Evolutionary conservation across 92 coral and sea anemone genomes (phyloP), one percentile per base, ranked within the genome.

Genomic region (Epizoanthus illoricatus): DNA sequence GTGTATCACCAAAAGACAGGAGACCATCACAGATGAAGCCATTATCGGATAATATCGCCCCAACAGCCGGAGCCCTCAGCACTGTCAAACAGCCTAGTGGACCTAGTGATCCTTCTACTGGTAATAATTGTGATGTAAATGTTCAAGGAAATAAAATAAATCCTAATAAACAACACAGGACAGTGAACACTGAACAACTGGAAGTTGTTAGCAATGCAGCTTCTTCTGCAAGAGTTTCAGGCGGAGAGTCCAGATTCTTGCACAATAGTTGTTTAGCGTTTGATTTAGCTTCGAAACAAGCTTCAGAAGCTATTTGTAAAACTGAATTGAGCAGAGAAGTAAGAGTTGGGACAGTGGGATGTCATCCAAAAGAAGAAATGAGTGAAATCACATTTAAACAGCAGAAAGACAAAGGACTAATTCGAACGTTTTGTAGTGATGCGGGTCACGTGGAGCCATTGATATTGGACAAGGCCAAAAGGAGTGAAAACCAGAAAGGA

Each of bases 231-330:
- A 52, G 13, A 52, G 56, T 52, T 52, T 52, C 56, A 52, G 56
- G 56, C 16, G 56, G 63, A 5, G 47, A 61, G 21, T 21, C 69
- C 11, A 76, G 23, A 18, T 18, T 60, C 57, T 40, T 56, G 20
- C 81, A 60, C 17, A 69, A 20, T 20, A 73, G 72, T 55, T 28
- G 5, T 80, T 66, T 69, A 49, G 16, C 42, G 59, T 17, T 28
- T 21, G 66, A 19, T 80, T 21, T 66, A 67, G 20, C 75, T 45
- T 21, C 43, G 56, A 49, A 49, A 10, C 64, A 67, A 69, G 52
- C 55, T 59, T 49, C 84, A 66, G 63, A 49, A 66, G 23, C 18
- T 11, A 12, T 36, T 52, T 24, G 18, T 54, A 65, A 47, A 49
- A 24, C 33, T 28, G 33, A 52, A 49, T 4, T 36, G 76, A 62